Percentiles rank a stretch among this genome's conserved stretches.
These are phyloP conservation scores for Epinotia ramella DNA, from an alignment of 2,888 invertebrate species.

Conservation along the genomic window DNA sequence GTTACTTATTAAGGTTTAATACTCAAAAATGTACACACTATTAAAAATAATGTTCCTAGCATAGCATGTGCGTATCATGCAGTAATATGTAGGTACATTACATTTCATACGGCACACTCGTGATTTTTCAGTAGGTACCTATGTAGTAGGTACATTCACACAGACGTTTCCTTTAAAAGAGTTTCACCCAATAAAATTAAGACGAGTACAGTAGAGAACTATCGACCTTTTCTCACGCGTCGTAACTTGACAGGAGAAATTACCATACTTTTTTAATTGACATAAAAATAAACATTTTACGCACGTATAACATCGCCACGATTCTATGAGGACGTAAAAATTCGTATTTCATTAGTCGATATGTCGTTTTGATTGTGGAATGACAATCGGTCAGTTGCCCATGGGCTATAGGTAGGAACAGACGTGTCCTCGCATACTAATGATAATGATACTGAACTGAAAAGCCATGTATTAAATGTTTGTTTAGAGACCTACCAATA, in stretches of 20 bases:
- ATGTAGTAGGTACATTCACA: background rate
- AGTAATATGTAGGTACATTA: no score
- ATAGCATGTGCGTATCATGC: no score
- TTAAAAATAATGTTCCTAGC: no score
- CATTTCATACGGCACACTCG: background rate
- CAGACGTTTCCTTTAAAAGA: background rate
- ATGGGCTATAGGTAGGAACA: slow-evolving; percentile 51
- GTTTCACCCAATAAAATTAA: background rate
- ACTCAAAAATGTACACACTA: no score
- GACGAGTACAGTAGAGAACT: background rate
- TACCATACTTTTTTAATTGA: slow-evolving; percentile 46
- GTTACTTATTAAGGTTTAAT: no score
- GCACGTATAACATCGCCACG: slow-evolving; percentile 54
- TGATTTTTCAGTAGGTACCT: background rate
- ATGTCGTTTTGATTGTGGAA: background rate
- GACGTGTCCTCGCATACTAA: slow-evolving; percentile 53
- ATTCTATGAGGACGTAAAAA: background rate
- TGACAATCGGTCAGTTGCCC: slow-evolving; percentile 72
- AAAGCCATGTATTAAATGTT: background rate
- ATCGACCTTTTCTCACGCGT: background rate
- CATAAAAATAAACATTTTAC: slow-evolving; percentile 59
- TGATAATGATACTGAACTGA: slow-evolving; percentile 8
- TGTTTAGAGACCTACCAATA: background rate
- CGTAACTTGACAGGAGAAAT: slow-evolving; percentile 10
- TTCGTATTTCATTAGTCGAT: background rate